Evolutionary conservation across 2,113 vertebrate species (phyloP).

Genomic region (Elaphurus davidianus): DNA sequence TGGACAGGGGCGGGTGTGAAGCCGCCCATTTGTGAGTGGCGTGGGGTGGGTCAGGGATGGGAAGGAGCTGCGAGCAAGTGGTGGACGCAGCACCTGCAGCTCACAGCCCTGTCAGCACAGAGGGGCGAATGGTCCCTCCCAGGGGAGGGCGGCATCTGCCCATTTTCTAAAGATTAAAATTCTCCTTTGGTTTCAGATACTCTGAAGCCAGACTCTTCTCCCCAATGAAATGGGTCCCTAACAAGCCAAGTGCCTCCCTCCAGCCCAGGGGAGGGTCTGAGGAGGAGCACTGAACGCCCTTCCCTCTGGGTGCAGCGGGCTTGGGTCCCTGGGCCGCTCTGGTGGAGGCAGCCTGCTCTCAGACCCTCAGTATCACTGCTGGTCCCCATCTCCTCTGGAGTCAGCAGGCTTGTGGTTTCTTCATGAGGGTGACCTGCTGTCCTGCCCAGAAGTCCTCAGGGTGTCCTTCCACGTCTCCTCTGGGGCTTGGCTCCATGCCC

Average conservation of each 20-base stretch:
- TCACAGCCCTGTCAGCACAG: no score
- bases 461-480: no score
- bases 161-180: not conserved
- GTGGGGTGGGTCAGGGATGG: no score
- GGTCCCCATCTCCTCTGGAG: accelerated
- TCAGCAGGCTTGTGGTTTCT: no score
- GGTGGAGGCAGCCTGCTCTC: no score
- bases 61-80: no score
- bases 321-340: not conserved
- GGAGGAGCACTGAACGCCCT: not conserved
- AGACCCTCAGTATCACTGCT: not conserved
- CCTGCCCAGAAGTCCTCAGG: not conserved
- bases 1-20: not conserved
- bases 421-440: no score
- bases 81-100: accelerated
- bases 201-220: not conserved
- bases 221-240: not conserved
- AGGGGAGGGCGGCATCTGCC: not conserved
- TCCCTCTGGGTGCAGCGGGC: no score
- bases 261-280: not conserved
- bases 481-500: not conserved
- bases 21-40: not conserved
- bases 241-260: not conserved
- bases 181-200: not conserved
- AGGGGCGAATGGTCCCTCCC: no score